A percentile compares a stretch with the other conserved stretches of the same genome.
These are phyloP conservation scores for Drosophila repleta DNA, from an alignment of 1,140 invertebrate genomes.

Conservation along the genomic window DNA sequence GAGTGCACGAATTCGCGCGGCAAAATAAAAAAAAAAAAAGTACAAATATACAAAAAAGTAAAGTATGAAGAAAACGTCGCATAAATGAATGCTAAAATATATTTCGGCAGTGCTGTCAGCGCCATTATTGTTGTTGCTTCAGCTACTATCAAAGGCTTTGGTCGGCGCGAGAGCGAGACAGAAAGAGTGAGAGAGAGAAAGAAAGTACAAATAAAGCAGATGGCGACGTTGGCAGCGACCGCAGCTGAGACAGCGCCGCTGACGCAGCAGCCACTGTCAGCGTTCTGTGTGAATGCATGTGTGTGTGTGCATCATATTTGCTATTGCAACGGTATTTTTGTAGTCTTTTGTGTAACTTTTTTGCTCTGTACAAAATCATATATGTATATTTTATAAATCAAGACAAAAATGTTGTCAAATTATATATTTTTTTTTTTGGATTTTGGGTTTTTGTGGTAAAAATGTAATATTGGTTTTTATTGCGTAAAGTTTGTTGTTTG, in stretches of 20 bases:
- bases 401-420: slow-evolving; percentile 15
- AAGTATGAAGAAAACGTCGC: slow-evolving; percentile 47
- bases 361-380: slow-evolving; percentile 11
- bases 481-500: slow-evolving; percentile 45
- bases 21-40: slow-evolving; percentile 38
- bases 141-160: slow-evolving; percentile 75
- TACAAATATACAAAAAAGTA: background rate
- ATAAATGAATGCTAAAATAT: slow-evolving; percentile 79
- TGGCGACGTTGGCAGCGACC: slow-evolving; percentile 19
- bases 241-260: slow-evolving; percentile 16
- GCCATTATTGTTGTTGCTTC: slow-evolving; percentile 62
- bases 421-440: slow-evolving; percentile 33
- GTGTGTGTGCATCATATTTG: slow-evolving; percentile 12
- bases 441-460: slow-evolving; percentile 22
- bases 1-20: slow-evolving; percentile 68
- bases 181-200: slow-evolving; percentile 43
- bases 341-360: slow-evolving; percentile 31
- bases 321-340: slow-evolving; percentile 38
- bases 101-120: slow-evolving; percentile 53
- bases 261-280: slow-evolving; percentile 11
- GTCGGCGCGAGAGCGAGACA: background rate
- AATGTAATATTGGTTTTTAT: slow-evolving; percentile 60
- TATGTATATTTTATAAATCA: slow-evolving; percentile 25
- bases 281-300: background rate
- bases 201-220: slow-evolving; percentile 53